Conservation (phyloP, 2,888 invertebrate genomes). For the Anthoptus insignis region DNA sequence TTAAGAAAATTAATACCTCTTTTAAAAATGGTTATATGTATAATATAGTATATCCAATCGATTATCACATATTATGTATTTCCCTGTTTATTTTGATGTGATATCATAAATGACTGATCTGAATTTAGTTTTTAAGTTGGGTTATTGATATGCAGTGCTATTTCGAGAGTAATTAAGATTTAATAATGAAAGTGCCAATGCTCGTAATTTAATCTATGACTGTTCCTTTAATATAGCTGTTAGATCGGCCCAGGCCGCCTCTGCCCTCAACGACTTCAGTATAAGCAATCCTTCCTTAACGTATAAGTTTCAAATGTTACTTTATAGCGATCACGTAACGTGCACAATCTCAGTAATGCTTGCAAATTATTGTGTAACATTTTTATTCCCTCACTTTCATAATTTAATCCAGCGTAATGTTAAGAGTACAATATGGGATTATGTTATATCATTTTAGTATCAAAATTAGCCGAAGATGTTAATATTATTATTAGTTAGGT, state of each 20-base stretch:
- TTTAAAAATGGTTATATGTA: slow-evolving; percentile 84
- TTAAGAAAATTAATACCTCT: slow-evolving; percentile 87
- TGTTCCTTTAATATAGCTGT: slow-evolving; percentile 80
- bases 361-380: slow-evolving; percentile 82
- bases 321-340: slow-evolving; percentile 73
- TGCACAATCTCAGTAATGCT: slow-evolving; percentile 87
- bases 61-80: slow-evolving; percentile 84
- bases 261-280: slow-evolving; percentile 67
- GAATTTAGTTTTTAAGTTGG: slow-evolving; percentile 88
- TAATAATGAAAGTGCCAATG: slow-evolving; percentile 88
- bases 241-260: slow-evolving; percentile 51
- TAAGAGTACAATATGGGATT: slow-evolving; percentile 87
- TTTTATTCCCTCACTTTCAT: slow-evolving; percentile 78
- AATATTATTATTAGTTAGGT: slow-evolving; percentile 86
- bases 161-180: slow-evolving; percentile 85
- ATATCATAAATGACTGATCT: slow-evolving; percentile 89
- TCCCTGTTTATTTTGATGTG: slow-evolving; percentile 88
- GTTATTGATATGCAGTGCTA: slow-evolving; percentile 87
- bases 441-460: slow-evolving; percentile 87
- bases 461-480: slow-evolving; percentile 88
- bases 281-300: slow-evolving; percentile 71
- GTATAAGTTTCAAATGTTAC: slow-evolving; percentile 69
- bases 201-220: slow-evolving; percentile 86
- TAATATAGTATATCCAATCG: slow-evolving; percentile 83
- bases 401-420: slow-evolving; percentile 84